Evolutionary conservation across 1,140 invertebrate genomes (phyloP).

Genomic region (Drosophila kohkoa): DNA sequence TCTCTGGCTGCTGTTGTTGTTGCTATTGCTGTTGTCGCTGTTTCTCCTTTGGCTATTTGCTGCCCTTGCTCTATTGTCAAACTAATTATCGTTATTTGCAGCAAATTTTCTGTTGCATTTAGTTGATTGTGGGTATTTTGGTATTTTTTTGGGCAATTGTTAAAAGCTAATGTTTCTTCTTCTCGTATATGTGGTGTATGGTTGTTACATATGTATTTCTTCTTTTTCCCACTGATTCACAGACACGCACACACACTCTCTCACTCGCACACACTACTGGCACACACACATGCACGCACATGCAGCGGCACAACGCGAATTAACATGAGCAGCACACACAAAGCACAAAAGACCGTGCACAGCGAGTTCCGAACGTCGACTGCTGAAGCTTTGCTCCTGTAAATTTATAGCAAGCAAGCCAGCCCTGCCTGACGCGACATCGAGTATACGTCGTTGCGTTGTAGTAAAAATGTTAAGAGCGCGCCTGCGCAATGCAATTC

Average conservation of each 20-base stretch:
- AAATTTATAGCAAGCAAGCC: constrained; percentile 35
- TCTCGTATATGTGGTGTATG: background rate
- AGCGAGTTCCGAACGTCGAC: constrained; percentile 70
- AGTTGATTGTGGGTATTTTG: constrained; percentile 10
- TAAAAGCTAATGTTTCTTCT: constrained; percentile 42
- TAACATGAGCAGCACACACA: constrained; percentile 52
- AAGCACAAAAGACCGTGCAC: constrained; percentile 58
- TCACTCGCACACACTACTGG: constrained; percentile 32
- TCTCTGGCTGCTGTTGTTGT: constrained; percentile 6
- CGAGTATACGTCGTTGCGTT: background rate
- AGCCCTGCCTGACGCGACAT: background rate
- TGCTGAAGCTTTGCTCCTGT: constrained; percentile 41
- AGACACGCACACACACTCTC: constrained; percentile 25
- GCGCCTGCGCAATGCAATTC: constrained; percentile 41
- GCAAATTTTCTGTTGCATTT: constrained; percentile 16
- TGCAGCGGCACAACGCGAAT: constrained; percentile 62
- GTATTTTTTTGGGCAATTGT: constrained; percentile 34
- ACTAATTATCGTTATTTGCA: constrained; percentile 56
- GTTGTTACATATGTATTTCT: constrained; percentile 35
- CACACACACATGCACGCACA: constrained; percentile 63
- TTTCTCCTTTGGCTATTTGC: constrained; percentile 19
- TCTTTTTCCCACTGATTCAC: constrained; percentile 52
- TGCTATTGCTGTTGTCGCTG: constrained; percentile 9
- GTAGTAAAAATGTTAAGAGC: constrained; percentile 15
- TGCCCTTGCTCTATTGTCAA: constrained; percentile 10